phyloP scores from a whole-genome alignment of 2,113 vertebrate genomes.

The Hemicordylus capensis region DNA sequence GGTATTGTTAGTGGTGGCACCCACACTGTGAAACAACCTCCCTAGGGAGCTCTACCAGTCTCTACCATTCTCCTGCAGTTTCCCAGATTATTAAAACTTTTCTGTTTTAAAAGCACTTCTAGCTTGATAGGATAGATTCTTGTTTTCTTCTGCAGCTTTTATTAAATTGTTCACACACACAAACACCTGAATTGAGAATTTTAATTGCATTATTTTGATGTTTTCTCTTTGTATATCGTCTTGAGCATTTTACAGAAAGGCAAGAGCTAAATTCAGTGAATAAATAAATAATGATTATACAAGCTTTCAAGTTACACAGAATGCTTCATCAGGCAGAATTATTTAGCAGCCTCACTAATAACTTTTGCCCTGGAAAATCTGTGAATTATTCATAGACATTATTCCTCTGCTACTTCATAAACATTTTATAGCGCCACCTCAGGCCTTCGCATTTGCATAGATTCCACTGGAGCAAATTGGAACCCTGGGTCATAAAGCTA shows the following conservation, averaged over 20 bases:
- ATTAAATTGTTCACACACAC: background rate
- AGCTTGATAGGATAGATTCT: too few relatives aligned
- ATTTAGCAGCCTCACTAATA: constrained; percentile 7
- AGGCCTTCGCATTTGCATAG: constrained; percentile 13
- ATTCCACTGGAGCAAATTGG: background rate
- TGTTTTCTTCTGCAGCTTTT: background rate
- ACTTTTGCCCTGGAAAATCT: background rate
- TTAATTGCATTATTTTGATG: background rate
- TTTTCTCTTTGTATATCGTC: background rate
- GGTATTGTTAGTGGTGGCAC: background rate
- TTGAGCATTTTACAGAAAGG: background rate
- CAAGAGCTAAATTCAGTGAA: background rate
- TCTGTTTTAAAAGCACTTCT: background rate
- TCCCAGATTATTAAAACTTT: background rate
- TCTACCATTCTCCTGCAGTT: background rate
- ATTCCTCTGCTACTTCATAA: constrained; percentile 25
- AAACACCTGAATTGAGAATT: too few relatives aligned
- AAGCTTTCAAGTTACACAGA: background rate
- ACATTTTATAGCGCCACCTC: constrained; percentile 2
- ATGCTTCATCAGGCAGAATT: background rate
- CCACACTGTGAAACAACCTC: background rate
- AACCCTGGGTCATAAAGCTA: background rate
- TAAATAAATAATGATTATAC: background rate
- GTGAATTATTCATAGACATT: constrained; percentile 6
- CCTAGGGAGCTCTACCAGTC: too few relatives aligned